phyloP scores from a whole-genome alignment of 2,888 invertebrate species.

The Torymus texanus region DNA sequence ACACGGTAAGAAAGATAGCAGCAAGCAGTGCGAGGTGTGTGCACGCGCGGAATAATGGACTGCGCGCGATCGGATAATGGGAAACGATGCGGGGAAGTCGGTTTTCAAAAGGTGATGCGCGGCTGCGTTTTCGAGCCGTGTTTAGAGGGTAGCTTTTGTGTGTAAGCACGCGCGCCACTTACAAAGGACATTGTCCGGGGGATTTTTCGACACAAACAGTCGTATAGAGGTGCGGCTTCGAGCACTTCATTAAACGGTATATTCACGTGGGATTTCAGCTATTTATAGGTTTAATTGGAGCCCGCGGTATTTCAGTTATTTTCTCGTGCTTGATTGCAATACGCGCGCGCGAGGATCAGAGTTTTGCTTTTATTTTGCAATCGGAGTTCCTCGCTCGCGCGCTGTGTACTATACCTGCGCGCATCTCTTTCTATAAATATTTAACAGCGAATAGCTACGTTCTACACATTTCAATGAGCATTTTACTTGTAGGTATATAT shows the following conservation, averaged over 20 bases:
- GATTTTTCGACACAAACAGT: too few species aligned
- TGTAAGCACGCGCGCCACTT: background rate
- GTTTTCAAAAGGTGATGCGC: background rate
- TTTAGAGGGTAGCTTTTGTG: background rate
- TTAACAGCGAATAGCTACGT: too few species aligned
- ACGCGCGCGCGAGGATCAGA: too few species aligned
- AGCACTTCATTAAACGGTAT: too few species aligned
- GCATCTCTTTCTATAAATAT: too few species aligned
- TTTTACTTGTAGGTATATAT: too few species aligned
- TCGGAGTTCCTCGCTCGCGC: too few species aligned
- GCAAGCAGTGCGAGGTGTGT: background rate
- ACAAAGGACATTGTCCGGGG: background rate
- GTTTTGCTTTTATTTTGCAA: too few species aligned
- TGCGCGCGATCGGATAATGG: background rate
- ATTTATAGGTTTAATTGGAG: constrained; percentile 5
- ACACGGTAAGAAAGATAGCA: background rate
- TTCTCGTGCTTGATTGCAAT: background rate
- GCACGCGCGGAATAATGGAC: background rate
- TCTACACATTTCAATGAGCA: too few species aligned
- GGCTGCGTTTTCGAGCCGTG: background rate
- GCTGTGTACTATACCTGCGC: too few species aligned
- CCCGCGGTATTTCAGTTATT: background rate
- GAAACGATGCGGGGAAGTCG: background rate
- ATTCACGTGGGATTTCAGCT: background rate
- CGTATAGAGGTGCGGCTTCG: too few species aligned